Evolutionary conservation across 2,113 vertebrate genomes (phyloP), one percentile per base, ranked within the genome.

Genomic region (Labeo rohita): DNA sequence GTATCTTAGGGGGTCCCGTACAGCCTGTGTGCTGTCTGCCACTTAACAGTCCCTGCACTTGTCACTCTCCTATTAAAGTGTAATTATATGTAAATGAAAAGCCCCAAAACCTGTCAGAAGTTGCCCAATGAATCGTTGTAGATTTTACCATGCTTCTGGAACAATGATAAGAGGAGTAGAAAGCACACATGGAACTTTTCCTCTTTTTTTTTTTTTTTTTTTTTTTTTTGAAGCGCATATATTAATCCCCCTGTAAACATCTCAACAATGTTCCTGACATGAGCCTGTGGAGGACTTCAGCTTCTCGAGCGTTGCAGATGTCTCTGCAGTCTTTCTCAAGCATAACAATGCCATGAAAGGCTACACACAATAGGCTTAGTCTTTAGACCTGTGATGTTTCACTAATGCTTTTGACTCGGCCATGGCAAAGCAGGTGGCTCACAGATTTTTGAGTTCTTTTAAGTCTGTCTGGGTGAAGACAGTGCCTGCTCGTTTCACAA

Each of bases 71-170:
- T 93, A 93, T 86, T 88, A 92, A 93, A 94, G 91, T 93, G 91
- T 93, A 93, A 95, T 95, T 93, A 94, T 92, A 94, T 95, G 92
- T 90, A 95, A 95, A 95, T 95, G 91, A 91, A 93, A 94, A 91
- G 88, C 87, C 89, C 79, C 91, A 87, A 89, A 88, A 91, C 81
- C 86, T 81, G 86, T 91, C 85, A 88, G 68, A 91, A 92, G 88
- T 89, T 94, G 90, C 93, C 90, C 90, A 90, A 72, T 84, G 84
- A 89, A 91, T 90, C 86, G 78, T 84, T 85, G 82, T 54, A 61
- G 10, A 75, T 74, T 0, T 89, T 87, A 87, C 39, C 7, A 13
- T 87, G 74, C 78, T 45, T 21, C 50, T 39, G 36, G 43, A 63
- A 66, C 75, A 4, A 43, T 12, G n/a, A 47, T 54, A 61, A 56